Percentiles rank a stretch among this genome's conserved stretches.
phyloP scores from a whole-genome alignment of 2,888 invertebrate genomes.

The Nephrotoma appendiculata region DNA sequence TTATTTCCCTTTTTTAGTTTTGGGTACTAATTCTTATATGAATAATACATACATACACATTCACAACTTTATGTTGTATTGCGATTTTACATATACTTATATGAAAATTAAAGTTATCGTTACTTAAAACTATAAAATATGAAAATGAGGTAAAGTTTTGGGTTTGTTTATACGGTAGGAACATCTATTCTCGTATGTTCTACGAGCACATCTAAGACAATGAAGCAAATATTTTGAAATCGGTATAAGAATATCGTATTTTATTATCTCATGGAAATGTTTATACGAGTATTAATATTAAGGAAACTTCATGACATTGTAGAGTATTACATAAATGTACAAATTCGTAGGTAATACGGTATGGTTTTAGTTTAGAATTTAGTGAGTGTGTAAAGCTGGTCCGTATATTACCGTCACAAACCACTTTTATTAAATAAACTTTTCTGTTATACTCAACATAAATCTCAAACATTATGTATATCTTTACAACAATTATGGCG shows the following conservation, averaged over 20 bases:
- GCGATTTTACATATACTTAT: background rate
- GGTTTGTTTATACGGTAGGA: background rate
- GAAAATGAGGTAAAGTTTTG: background rate
- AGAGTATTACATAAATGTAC: background rate
- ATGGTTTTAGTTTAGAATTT: background rate
- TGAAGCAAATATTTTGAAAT: background rate
- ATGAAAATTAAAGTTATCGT: background rate
- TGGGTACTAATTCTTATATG: background rate
- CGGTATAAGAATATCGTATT: background rate
- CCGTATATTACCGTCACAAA: background rate
- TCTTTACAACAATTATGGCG: too few relatives aligned
- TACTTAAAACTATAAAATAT: background rate
- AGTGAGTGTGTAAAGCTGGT: too few relatives aligned
- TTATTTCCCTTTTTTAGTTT: background rate
- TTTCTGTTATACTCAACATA: too few relatives aligned
- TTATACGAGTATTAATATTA: background rate
- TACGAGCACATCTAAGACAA: background rate
- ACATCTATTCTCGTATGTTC: background rate
- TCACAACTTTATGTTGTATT: background rate
- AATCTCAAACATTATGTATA: too few relatives aligned
- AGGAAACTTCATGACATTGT: background rate
- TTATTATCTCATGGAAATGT: background rate
- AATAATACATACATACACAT: background rate
- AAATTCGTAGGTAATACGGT: background rate
- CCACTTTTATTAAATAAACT: background rate